These are phyloP conservation scores for Sinonovacula constricta DNA, from an alignment of 1,140 invertebrate genomes.

Conservation along the genomic window DNA sequence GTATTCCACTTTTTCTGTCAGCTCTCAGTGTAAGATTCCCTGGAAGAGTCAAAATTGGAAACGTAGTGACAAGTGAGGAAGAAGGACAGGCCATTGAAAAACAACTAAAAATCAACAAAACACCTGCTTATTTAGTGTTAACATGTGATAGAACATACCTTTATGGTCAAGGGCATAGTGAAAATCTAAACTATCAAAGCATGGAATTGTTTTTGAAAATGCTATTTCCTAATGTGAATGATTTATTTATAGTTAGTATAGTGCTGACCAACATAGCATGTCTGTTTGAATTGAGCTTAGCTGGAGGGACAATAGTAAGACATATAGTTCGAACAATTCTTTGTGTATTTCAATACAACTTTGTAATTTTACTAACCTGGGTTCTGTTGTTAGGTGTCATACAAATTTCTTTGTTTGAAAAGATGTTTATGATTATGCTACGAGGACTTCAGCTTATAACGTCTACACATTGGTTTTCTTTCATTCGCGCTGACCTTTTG, in stretches of 20 bases:
- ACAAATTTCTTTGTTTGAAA: slow-evolving; percentile 75
- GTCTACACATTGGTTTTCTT: slow-evolving; percentile 62
- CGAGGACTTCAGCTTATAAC: slow-evolving; percentile 69
- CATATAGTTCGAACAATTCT: slow-evolving; percentile 74
- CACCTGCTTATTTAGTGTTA: slow-evolving; percentile 77
- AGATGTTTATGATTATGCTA: slow-evolving; percentile 64
- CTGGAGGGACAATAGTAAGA: slow-evolving; percentile 71
- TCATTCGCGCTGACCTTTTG: slow-evolving; percentile 71
- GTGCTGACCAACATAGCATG: slow-evolving; percentile 79
- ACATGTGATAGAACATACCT: slow-evolving; percentile 77
- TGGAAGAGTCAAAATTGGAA: slow-evolving; percentile 80
- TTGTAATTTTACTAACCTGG: slow-evolving; percentile 78
- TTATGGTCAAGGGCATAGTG: slow-evolving; percentile 78
- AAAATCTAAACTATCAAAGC: slow-evolving; percentile 78
- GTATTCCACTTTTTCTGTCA: slow-evolving; percentile 80
- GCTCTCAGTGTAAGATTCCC: slow-evolving; percentile 81
- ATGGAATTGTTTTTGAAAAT: slow-evolving; percentile 79
- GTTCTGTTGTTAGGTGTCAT: slow-evolving; percentile 77
- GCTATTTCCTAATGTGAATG: slow-evolving; percentile 81
- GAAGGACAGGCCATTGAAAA: slow-evolving; percentile 61
- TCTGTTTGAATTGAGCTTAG: slow-evolving; percentile 78
- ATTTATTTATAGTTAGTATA: slow-evolving; percentile 80
- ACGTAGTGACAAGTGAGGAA: slow-evolving; percentile 70
- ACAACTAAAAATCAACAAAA: slow-evolving; percentile 33
- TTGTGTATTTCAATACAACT: slow-evolving; percentile 79